phyloP scores from a whole-genome alignment of 2,113 vertebrate genomes.

The Melanostigma gelatinosum region DNA sequence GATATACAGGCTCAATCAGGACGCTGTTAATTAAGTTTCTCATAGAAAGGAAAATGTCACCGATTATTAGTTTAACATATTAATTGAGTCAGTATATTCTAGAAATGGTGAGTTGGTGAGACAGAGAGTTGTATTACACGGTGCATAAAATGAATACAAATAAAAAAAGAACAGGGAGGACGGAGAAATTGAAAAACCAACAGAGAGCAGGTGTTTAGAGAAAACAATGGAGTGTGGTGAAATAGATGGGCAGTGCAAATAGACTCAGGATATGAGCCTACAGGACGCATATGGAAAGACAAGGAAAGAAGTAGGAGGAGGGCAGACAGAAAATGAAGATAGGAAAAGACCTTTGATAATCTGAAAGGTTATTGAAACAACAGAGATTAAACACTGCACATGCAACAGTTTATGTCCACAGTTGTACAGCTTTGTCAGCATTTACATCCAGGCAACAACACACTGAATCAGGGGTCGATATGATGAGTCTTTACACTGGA shows the following conservation, averaged over 20 bases:
- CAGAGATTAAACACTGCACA: neutral
- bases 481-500: neutral
- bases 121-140: neutral
- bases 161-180: neutral
- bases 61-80: conserved; percentile 45
- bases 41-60: conserved; percentile 16
- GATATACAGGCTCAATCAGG: neutral
- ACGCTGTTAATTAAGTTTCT: conserved; percentile 21
- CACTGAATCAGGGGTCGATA: neutral
- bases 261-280: conserved; percentile 8
- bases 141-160: neutral
- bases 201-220: conserved; percentile 36
- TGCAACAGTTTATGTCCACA: neutral
- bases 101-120: conserved; percentile 5
- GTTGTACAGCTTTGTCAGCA: neutral
- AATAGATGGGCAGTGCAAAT: conserved; percentile 10
- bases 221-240: conserved; percentile 3
- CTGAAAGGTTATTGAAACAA: neutral
- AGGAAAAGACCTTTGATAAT: neutral
- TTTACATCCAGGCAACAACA: neutral
- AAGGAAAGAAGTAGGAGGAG: neutral
- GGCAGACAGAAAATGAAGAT: neutral
- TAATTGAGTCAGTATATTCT: neutral
- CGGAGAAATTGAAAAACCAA: conserved; percentile 31
- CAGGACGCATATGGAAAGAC: neutral